Percentiles rank a stretch among this genome's conserved stretches.
Evolutionary conservation across 2,113 vertebrate species (phyloP).

Genomic region (Hylia prasina): DNA sequence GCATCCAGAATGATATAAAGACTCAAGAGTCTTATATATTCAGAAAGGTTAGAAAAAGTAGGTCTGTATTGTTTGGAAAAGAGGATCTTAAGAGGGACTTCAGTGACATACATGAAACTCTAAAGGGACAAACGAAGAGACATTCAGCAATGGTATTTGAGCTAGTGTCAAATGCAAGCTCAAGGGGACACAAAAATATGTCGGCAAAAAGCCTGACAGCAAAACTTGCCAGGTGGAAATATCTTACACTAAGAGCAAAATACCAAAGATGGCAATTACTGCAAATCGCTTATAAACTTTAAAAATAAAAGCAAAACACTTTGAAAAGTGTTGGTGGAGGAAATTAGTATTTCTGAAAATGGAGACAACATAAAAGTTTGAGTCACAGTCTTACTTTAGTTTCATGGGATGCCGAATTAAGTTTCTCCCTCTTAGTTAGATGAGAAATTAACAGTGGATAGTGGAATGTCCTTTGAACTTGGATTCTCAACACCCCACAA

Average conservation of each 20-base stretch:
- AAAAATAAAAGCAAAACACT: neutral
- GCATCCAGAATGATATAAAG: neutral
- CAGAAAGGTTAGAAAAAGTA: slow-evolving; percentile 12
- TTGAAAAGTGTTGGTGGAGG: neutral
- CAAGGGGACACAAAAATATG: neutral
- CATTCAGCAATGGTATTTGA: neutral
- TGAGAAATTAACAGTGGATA: neutral
- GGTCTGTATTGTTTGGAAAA: slow-evolving; percentile 15
- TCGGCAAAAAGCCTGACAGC: neutral
- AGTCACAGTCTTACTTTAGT: neutral
- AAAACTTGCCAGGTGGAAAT: neutral
- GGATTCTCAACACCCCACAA: neutral
- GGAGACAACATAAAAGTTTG: neutral
- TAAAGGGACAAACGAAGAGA: neutral
- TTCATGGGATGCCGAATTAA: neutral
- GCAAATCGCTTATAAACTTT: neutral
- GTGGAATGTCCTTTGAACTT: neutral
- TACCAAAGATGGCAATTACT: neutral
- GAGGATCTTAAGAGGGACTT: neutral
- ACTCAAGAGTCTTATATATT: neutral
- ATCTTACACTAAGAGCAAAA: neutral
- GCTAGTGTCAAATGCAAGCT: neutral
- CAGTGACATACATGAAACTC: neutral
- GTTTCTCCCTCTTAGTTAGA: neutral
- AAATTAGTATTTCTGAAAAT: neutral